phyloP scores from a whole-genome alignment of 2,888 invertebrate genomes.

The Mesopsocus fuscifrons region DNA sequence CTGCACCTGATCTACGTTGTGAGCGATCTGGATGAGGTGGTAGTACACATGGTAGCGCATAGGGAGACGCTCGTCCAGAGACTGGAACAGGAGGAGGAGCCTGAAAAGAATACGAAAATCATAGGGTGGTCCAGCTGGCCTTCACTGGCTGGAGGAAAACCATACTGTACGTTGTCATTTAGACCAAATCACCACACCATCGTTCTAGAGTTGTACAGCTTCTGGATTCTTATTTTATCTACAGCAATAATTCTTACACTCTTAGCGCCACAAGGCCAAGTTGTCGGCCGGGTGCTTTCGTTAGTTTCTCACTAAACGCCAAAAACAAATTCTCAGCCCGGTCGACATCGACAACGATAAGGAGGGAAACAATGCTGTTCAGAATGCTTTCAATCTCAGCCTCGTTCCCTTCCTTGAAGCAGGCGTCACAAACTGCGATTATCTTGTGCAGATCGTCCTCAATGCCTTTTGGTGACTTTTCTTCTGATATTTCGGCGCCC shows the following conservation, averaged over 20 bases:
- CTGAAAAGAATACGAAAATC: slow-evolving; percentile 28
- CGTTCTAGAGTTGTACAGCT: too few species aligned
- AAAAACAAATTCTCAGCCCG: slow-evolving; percentile 74
- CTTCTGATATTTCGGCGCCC: slow-evolving; percentile 88
- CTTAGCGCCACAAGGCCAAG: slow-evolving; percentile 62
- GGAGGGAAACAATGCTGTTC: slow-evolving; percentile 90
- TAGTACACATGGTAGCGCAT: slow-evolving; percentile 86
- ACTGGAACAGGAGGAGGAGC: slow-evolving; percentile 81
- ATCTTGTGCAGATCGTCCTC: slow-evolving; percentile 89
- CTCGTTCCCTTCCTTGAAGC: slow-evolving; percentile 76
- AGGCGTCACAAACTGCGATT: slow-evolving; percentile 81
- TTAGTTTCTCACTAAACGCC: slow-evolving; percentile 81
- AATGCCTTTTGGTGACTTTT: slow-evolving; percentile 73
- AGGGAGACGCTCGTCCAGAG: slow-evolving; percentile 63
- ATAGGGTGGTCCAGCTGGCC: too few species aligned
- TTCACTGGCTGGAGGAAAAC: too few species aligned
- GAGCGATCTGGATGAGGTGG: slow-evolving; percentile 74
- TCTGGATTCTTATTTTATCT: too few species aligned
- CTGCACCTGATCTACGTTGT: slow-evolving; percentile 66
- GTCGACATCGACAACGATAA: slow-evolving; percentile 74
- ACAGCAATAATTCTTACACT: slow-evolving; percentile 50
- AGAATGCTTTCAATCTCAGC: slow-evolving; percentile 79
- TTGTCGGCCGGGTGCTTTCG: slow-evolving; percentile 67
- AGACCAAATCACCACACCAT: slow-evolving; percentile 1
- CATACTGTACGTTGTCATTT: neutral